Evolutionary conservation across 1,140 invertebrate genomes (phyloP).

Genomic region (Zaprionus gabonicus): DNA sequence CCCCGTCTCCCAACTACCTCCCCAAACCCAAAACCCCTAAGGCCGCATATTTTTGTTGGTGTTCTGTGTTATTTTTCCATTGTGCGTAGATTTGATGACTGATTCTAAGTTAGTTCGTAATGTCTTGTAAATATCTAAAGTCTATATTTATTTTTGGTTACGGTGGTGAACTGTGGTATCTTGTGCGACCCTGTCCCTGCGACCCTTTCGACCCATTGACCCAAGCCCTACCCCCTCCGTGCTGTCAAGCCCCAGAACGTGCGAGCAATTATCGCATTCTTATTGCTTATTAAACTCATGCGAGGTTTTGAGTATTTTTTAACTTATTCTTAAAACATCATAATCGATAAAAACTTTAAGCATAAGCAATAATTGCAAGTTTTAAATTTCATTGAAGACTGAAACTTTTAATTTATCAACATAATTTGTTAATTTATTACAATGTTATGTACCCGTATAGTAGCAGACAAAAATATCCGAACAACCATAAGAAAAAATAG

Average conservation of each 20-base stretch:
- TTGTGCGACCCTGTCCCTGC: conserved; percentile 46
- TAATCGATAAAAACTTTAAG: too few relatives aligned
- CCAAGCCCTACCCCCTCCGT: neutral
- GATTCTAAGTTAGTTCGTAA: conserved; percentile 52
- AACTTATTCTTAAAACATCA: too few relatives aligned
- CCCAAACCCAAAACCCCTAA: conserved; percentile 9
- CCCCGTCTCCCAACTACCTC: conserved; percentile 3
- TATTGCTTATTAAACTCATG: too few relatives aligned
- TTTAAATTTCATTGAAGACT: too few relatives aligned
- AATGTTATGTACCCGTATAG: too few relatives aligned
- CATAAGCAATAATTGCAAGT: too few relatives aligned
- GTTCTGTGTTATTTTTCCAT: conserved; percentile 68
- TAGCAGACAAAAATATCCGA: too few relatives aligned
- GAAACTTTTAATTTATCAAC: too few relatives aligned
- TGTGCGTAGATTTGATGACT: conserved; percentile 54
- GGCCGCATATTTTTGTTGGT: conserved; percentile 66
- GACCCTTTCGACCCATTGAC: conserved; percentile 1
- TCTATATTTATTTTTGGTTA: conserved; percentile 54
- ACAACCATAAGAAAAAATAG: too few relatives aligned
- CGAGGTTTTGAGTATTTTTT: too few relatives aligned
- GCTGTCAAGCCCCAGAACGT: neutral
- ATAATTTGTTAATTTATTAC: too few relatives aligned
- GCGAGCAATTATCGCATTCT: conserved; percentile 22
- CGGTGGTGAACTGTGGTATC: conserved; percentile 64
- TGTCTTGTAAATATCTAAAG: conserved; percentile 51